Percentiles rank a stretch among this genome's conserved stretches.
Evolutionary conservation across 2,888 invertebrate species (phyloP).

Genomic region (Tethea ocularis): DNA sequence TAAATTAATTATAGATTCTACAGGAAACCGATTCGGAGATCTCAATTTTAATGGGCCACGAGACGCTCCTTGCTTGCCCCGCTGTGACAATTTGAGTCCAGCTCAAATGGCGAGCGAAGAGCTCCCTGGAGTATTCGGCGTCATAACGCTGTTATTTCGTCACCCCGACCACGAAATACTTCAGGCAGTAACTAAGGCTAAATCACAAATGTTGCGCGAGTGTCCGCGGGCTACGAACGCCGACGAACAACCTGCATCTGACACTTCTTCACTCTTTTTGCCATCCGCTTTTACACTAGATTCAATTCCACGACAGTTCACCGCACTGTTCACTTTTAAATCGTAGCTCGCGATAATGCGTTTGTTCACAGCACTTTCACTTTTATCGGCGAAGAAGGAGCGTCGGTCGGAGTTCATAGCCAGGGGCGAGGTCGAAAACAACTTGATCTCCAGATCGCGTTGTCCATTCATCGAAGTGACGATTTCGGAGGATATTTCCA

Average conservation of each 20-base stretch:
- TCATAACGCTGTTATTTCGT: slow-evolving; percentile 44
- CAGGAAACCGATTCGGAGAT: slow-evolving; percentile 83
- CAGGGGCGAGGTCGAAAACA: slow-evolving; percentile 86
- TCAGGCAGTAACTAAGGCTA: slow-evolving; percentile 82
- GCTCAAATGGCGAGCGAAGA: slow-evolving; percentile 79
- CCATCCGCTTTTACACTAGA: slow-evolving; percentile 62
- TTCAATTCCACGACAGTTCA: slow-evolving; percentile 66
- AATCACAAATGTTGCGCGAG: slow-evolving; percentile 80
- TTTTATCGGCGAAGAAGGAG: slow-evolving; percentile 78
- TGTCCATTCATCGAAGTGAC: slow-evolving; percentile 91
- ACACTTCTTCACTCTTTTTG: slow-evolving; percentile 68
- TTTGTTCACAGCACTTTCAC: slow-evolving; percentile 79
- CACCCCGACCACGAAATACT: slow-evolving; percentile 65
- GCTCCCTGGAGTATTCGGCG: slow-evolving; percentile 58
- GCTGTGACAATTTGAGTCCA: slow-evolving; percentile 80
- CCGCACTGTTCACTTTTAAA: slow-evolving; percentile 74
- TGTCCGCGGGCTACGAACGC: slow-evolving; percentile 58
- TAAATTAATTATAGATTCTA: slow-evolving; percentile 83
- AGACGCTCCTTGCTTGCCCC: slow-evolving; percentile 77
- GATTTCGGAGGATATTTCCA: slow-evolving; percentile 90
- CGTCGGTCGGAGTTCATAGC: slow-evolving; percentile 72
- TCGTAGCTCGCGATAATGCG: slow-evolving; percentile 65
- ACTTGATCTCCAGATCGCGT: slow-evolving; percentile 90
- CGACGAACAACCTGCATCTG: slow-evolving; percentile 66
- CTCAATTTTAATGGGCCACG: slow-evolving; percentile 69